Evolutionary conservation across 1,140 invertebrate genomes (phyloP).

Genomic region (Dolichoris vasculosae): DNA sequence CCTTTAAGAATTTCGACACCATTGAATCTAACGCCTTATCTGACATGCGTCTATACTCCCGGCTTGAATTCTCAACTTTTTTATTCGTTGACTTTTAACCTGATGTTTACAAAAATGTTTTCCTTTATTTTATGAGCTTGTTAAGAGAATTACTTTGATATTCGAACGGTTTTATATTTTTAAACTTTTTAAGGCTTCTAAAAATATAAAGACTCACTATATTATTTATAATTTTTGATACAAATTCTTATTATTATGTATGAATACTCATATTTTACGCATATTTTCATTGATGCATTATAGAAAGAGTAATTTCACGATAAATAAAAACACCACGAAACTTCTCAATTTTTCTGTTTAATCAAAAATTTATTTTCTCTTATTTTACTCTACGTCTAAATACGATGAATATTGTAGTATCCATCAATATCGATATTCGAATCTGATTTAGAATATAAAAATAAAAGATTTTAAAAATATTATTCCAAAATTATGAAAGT

Average conservation of each 20-base stretch:
- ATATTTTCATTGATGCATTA: neutral
- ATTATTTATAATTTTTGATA: too few species aligned
- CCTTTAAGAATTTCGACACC: neutral
- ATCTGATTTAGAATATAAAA: too few species aligned
- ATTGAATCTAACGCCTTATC: neutral
- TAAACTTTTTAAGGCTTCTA: neutral
- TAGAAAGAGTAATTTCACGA: neutral
- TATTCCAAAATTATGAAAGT: too few species aligned
- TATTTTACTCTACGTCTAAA: too few species aligned
- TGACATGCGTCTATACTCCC: neutral
- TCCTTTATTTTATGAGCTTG: neutral
- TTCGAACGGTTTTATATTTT: neutral
- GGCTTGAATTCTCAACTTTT: neutral
- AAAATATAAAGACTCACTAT: neutral
- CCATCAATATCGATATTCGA: too few species aligned
- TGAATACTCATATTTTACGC: too few species aligned
- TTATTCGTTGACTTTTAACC: neutral
- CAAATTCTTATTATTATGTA: too few species aligned
- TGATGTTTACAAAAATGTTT: neutral
- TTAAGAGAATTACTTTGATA: neutral
- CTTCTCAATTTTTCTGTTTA: too few species aligned
- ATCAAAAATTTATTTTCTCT: too few species aligned
- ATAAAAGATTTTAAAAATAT: too few species aligned
- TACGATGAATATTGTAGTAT: too few species aligned
- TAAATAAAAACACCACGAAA: neutral